phyloP scores from a whole-genome alignment of 2,888 invertebrate species.

The Acleris laterana region DNA sequence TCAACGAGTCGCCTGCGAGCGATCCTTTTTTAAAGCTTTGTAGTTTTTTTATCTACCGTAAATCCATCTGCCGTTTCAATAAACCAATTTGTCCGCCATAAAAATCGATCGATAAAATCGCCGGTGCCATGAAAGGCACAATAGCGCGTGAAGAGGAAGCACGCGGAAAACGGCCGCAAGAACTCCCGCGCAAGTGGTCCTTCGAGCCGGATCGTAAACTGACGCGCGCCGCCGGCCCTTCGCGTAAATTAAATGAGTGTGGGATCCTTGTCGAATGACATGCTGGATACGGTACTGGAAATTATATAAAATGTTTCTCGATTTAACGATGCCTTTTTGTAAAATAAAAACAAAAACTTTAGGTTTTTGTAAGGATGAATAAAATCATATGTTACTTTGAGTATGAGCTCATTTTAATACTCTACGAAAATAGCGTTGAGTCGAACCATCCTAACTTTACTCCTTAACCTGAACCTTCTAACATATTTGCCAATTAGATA shows the following conservation, averaged over 20 bases:
- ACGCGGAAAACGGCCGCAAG: constrained; percentile 21
- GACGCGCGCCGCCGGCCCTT: constrained; percentile 9
- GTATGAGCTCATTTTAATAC: too few relatives aligned
- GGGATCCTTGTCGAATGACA: constrained; percentile 2
- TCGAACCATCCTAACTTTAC: too few relatives aligned
- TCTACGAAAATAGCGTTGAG: too few relatives aligned
- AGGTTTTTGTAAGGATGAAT: too few relatives aligned
- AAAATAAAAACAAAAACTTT: too few relatives aligned
- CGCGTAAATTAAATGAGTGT: constrained; percentile 16
- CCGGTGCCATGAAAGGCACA: constrained; percentile 3
- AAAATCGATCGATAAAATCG: constrained; percentile 2
- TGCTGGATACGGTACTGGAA: constrained; percentile 25
- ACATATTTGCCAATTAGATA: too few relatives aligned
- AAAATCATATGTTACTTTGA: too few relatives aligned
- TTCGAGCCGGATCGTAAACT: constrained; percentile 26
- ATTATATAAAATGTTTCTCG: neutral
- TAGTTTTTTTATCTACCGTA: neutral
- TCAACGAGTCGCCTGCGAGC: too few relatives aligned
- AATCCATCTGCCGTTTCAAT: constrained; percentile 5
- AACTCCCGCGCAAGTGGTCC: constrained; percentile 27
- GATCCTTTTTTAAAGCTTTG: too few relatives aligned
- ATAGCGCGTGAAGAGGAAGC: neutral
- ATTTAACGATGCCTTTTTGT: too few relatives aligned
- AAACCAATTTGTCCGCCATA: constrained; percentile 16
- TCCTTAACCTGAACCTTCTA: too few relatives aligned